Conservation (phyloP, 1,140 invertebrate species). For the Ectropis grisescens region DNA sequence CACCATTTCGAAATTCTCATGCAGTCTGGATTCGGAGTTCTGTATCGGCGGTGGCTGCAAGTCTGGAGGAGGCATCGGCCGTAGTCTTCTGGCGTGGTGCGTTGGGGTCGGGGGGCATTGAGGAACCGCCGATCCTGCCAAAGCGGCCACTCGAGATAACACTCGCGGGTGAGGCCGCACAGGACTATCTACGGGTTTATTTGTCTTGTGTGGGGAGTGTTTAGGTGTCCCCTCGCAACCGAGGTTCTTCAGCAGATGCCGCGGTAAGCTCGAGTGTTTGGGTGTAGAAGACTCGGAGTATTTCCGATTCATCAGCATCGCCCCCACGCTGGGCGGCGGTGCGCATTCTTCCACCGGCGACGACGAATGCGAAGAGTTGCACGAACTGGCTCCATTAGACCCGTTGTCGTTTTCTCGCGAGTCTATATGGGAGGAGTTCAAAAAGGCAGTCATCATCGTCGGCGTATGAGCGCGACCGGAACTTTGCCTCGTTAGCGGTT, state of each 20-base stretch:
- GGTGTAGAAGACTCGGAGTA: constrained; percentile 54
- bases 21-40: constrained; percentile 32
- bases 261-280: constrained; percentile 59
- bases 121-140: constrained; percentile 33
- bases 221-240: constrained; percentile 57
- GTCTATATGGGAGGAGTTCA: constrained; percentile 58
- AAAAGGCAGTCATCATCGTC: constrained; percentile 70
- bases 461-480: constrained; percentile 61
- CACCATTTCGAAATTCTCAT: constrained; percentile 58
- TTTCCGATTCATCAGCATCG: constrained; percentile 55
- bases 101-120: constrained; percentile 86
- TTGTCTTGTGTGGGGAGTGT: constrained; percentile 37
- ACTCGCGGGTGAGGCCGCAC: constrained; percentile 71
- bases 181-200: constrained; percentile 42
- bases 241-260: constrained; percentile 53
- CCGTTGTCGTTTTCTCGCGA: constrained; percentile 36
- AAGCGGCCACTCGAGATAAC: constrained; percentile 69
- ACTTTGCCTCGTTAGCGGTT: constrained; percentile 71
- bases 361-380: constrained; percentile 51
- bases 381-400: constrained; percentile 45
- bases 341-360: constrained; percentile 50
- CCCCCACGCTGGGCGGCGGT: constrained; percentile 43
- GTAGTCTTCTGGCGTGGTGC: constrained; percentile 79
- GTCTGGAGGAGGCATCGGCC: constrained; percentile 61
- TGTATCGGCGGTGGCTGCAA: constrained; percentile 65